A percentile compares a stretch with the other conserved stretches of the same genome.
Conservation (phyloP, 2,888 invertebrate genomes). For the Teleogryllus oceanicus region DNA sequence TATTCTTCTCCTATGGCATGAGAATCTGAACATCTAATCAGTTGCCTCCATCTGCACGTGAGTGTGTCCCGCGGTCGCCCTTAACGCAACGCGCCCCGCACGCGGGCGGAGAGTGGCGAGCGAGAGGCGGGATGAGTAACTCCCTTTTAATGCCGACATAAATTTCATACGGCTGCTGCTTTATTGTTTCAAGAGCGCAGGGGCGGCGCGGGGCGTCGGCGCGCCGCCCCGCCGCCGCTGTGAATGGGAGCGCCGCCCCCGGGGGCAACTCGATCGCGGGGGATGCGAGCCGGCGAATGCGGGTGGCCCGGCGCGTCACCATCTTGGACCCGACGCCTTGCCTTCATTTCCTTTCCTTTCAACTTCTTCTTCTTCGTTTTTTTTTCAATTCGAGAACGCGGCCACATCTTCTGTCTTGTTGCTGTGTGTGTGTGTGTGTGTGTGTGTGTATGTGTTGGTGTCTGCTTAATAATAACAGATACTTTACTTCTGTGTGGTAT, state of each 20-base stretch:
- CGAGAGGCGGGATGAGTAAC: not conserved
- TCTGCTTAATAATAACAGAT: no score
- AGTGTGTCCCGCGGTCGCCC: not conserved
- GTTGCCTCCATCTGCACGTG: not conserved
- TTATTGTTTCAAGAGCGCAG: not conserved
- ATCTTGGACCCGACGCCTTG: no score
- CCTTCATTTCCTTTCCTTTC: not conserved
- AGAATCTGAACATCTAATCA: no score
- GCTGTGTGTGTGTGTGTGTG: no score
- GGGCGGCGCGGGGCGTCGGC: not conserved
- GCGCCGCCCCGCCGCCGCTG: no score
- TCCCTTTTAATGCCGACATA: constrained; percentile 7
- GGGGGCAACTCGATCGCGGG: not conserved
- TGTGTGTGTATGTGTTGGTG: no score
- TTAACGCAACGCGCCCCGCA: not conserved
- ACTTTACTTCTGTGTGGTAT: no score
- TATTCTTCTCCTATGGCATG: no score
- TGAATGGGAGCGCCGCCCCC: no score
- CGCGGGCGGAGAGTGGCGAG: not conserved
- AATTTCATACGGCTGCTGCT: not conserved
- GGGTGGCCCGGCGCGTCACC: not conserved
- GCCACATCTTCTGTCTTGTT: no score
- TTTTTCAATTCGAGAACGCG: not conserved
- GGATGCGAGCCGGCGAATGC: not conserved
- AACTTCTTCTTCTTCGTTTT: not conserved